Conservation (phyloP, 1,140 invertebrate genomes). For the Chymomyza costata region DNA sequence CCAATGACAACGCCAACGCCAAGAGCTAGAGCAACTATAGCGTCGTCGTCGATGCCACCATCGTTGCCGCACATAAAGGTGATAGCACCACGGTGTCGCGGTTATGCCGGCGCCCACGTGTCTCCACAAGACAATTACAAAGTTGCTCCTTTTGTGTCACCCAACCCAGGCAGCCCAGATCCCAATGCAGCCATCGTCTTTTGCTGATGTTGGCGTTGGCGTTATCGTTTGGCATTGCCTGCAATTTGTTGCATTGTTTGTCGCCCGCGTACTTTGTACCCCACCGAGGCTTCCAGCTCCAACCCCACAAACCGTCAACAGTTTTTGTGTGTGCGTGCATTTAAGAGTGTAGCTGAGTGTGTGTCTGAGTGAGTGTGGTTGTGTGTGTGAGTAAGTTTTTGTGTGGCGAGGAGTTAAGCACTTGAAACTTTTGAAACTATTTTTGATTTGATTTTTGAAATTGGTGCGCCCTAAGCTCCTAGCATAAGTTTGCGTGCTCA, state of each 20-base stretch:
- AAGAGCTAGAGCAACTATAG: background rate
- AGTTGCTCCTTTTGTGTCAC: slow-evolving; percentile 56
- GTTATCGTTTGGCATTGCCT: slow-evolving; percentile 21
- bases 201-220: slow-evolving; percentile 1
- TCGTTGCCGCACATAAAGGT: slow-evolving; percentile 23
- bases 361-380: too few relatives aligned
- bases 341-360: too few relatives aligned
- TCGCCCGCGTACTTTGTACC: slow-evolving; percentile 30
- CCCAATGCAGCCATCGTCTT: background rate
- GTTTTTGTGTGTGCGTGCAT: too few relatives aligned
- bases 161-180: background rate
- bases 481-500: slow-evolving; percentile 35
- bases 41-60: too few relatives aligned
- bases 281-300: background rate
- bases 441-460: slow-evolving; percentile 73
- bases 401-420: slow-evolving; percentile 47
- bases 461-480: slow-evolving; percentile 44
- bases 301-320: too few relatives aligned
- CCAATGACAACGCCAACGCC: slow-evolving; percentile 2
- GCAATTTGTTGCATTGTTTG: slow-evolving; percentile 73
- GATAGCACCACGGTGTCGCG: slow-evolving; percentile 14
- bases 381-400: too few relatives aligned
- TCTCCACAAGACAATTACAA: slow-evolving; percentile 63
- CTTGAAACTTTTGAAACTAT: slow-evolving; percentile 68
- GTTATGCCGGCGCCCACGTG: slow-evolving; percentile 48